Percentiles rank a stretch among this genome's conserved stretches.
phyloP scores from a whole-genome alignment of 2,888 invertebrate genomes.

The Tridacna crocea region DNA sequence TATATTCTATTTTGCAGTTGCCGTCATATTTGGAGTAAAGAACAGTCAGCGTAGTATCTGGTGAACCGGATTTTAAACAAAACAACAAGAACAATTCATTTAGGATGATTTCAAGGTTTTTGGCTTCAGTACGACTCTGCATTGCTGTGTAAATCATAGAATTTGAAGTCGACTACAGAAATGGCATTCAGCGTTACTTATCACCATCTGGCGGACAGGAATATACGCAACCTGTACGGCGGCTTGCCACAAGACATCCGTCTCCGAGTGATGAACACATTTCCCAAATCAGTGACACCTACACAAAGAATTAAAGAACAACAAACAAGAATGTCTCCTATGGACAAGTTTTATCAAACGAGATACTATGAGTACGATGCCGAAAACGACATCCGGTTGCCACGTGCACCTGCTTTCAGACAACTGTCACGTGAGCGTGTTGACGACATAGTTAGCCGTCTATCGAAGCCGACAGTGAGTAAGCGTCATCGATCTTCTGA shows the following conservation, averaged over 20 bases:
- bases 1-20: no score
- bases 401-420: conserved; percentile 65
- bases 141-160: no score
- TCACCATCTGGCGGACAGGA: conserved; percentile 47
- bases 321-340: conserved; percentile 28
- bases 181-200: conserved; percentile 57
- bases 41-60: no score
- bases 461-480: conserved; percentile 61
- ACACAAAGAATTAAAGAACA: conserved; percentile 43
- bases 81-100: no score
- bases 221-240: conserved; percentile 60
- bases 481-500: conserved; percentile 43
- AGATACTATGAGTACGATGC: conserved; percentile 52
- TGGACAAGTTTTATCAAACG: conserved; percentile 35
- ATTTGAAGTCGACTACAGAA: background rate
- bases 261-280: conserved; percentile 22
- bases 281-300: conserved; percentile 30
- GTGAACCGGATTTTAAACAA: no score
- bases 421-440: conserved; percentile 49
- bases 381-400: conserved; percentile 54
- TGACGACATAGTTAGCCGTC: conserved; percentile 57
- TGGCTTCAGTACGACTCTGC: no score
- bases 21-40: no score
- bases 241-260: conserved; percentile 56
- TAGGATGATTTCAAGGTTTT: no score